phyloP scores from a whole-genome alignment of 2,888 invertebrate species.

The Mythimna ferrago region DNA sequence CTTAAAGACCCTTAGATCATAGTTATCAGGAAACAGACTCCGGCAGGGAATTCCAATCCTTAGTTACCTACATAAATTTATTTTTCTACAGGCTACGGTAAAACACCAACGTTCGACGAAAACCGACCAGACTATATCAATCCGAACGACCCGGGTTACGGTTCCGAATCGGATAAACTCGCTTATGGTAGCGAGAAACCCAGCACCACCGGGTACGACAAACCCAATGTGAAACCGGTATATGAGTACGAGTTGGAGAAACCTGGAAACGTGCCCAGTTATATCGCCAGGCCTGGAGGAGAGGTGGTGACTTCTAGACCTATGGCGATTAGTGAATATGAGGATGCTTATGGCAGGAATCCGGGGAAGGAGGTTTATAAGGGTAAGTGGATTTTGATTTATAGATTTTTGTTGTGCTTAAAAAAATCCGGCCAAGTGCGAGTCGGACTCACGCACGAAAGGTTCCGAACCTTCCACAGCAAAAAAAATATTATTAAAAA shows the following conservation, averaged over 20 bases:
- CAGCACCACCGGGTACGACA: slow-evolving; percentile 44
- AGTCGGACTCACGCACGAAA: too few species aligned
- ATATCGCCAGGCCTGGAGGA: slow-evolving; percentile 77
- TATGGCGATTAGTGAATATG: slow-evolving; percentile 79
- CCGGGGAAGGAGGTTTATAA: slow-evolving; percentile 76
- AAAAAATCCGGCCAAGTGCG: too few species aligned
- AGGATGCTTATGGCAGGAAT: slow-evolving; percentile 69
- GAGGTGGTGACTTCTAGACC: slow-evolving; percentile 83
- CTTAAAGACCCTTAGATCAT: too few species aligned
- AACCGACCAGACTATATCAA: slow-evolving; percentile 57
- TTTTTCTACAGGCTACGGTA: slow-evolving; percentile 37
- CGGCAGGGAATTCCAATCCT: too few species aligned
- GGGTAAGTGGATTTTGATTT: slow-evolving; percentile 73
- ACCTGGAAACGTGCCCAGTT: slow-evolving; percentile 78
- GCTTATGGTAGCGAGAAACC: slow-evolving; percentile 53
- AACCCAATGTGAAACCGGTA: slow-evolving; percentile 80
- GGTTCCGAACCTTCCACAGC: too few species aligned
- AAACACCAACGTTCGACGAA: slow-evolving; percentile 43
- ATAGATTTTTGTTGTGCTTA: neutral
- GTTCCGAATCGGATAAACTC: slow-evolving; percentile 41
- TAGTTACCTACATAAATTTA: neutral
- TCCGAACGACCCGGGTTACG: slow-evolving; percentile 38
- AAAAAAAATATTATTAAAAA: too few species aligned
- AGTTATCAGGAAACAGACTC: too few species aligned
- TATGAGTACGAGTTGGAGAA: slow-evolving; percentile 83